Conservation (phyloP, 2,888 invertebrate genomes). For the Drosophila algonquin region DNA sequence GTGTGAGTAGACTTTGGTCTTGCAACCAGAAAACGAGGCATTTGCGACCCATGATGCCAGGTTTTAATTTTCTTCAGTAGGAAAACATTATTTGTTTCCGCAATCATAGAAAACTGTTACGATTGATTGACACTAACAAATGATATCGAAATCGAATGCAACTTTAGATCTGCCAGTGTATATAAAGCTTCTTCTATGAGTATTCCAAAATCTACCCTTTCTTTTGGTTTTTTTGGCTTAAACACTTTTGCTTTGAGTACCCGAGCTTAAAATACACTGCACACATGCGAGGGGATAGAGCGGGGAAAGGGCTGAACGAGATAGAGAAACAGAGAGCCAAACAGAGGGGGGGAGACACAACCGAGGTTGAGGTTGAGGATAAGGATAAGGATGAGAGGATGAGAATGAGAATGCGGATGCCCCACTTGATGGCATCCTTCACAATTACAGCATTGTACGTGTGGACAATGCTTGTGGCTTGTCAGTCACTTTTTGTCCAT, state of each 20-base stretch:
- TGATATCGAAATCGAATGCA: not conserved
- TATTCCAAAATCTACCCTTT: not conserved
- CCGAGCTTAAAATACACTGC: conserved; percentile 69
- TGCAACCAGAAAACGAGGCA: not conserved
- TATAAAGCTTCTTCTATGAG: not conserved
- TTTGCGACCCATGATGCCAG: not conserved
- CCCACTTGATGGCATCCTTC: conserved; percentile 78
- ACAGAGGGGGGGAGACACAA: not conserved
- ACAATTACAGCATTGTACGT: conserved; percentile 76
- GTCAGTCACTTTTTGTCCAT: conserved; percentile 62
- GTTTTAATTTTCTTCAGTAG: not conserved
- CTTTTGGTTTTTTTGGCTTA: conserved; percentile 53
- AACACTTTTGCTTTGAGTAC: conserved; percentile 70
- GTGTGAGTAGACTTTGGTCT: not conserved
- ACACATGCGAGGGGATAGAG: conserved; percentile 26
- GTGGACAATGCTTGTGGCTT: conserved; percentile 77
- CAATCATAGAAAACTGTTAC: too few relatives aligned
- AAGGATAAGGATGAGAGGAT: conserved; percentile 13
- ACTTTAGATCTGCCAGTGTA: not conserved
- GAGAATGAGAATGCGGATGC: conserved; percentile 46
- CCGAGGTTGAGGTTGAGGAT: not conserved
- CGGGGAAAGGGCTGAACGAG: conserved; percentile 8
- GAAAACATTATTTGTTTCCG: too few relatives aligned
- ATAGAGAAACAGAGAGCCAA: conserved; percentile 25
- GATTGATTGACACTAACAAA: too few relatives aligned